Evolutionary conservation across 2,797 vertebrate genomes (phyloP), one percentile per base, ranked within the genome.

Genomic region (Gymnopithys bicolor): DNA sequence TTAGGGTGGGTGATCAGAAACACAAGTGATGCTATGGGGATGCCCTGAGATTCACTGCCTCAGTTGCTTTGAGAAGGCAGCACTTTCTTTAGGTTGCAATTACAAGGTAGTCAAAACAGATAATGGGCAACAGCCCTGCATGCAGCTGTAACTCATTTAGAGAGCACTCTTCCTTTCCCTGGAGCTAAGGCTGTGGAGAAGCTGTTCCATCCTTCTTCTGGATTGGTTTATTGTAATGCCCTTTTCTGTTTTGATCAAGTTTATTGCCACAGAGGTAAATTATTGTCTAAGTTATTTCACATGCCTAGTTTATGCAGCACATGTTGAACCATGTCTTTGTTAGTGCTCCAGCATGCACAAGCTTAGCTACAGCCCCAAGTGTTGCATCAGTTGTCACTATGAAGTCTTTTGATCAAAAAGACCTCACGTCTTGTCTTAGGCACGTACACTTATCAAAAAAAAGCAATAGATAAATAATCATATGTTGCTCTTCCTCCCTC

Each of bases 201-300:
- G 52, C 27, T 71, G 27, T 52, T 92, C 58, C 76, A 87, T 45
- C 35, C 5, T 58, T 93, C 62, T 58, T 87, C 78, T 64, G 39
- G 69, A 90, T 67, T 66, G 41, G 15, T 62, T 88, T 86, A 48
- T 64, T 86, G 16, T 49, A 89, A 89, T 52, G 45, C 43, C 10
- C 32, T 77, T 74, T 87, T 68, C 75, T 93, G 66, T 90, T 95
- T 82, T 90, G 81, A 92, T 91, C 69, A 64, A 41, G 49, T 87
- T 95, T 85, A 84, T 87, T 82, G 53, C 84, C 56, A 85, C 18
- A 68, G 56, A 95, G 46, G 30, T 84, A 52, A 91, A 74, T 63
- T 70, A 73, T 30, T 69, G 25, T 37, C 59, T 35, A 63, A 91
- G 55, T 67, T 94, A 60, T 80, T 94, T 92, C 89, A 85, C 13